Evolutionary conservation across 2,888 invertebrate species (phyloP).

Genomic region (Poecilobothrus nobilitatus): DNA sequence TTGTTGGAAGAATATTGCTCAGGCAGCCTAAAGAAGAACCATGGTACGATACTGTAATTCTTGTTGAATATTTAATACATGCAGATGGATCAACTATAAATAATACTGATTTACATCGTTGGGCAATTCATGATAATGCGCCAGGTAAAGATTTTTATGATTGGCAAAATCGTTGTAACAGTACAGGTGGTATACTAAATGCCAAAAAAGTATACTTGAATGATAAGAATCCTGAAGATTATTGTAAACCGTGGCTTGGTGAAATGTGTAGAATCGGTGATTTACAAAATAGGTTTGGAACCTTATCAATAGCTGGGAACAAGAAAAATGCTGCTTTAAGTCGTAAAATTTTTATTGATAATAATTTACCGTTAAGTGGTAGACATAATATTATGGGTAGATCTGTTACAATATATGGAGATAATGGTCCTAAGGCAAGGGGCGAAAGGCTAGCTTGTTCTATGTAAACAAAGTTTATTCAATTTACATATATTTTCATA

Average conservation of each 20-base stretch:
- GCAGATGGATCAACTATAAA: conserved; percentile 74
- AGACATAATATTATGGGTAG: conserved; percentile 60
- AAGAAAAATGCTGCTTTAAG: conserved; percentile 59
- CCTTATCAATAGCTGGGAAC: conserved; percentile 64
- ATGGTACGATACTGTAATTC: conserved; percentile 75
- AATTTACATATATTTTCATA: conserved; percentile 11
- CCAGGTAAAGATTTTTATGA: conserved; percentile 84
- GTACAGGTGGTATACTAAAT: conserved; percentile 67
- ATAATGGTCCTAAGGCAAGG: conserved; percentile 76
- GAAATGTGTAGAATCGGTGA: conserved; percentile 70
- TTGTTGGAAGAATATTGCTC: conserved; percentile 76
- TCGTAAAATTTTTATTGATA: conserved; percentile 70
- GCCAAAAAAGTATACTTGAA: conserved; percentile 65
- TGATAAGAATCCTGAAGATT: conserved; percentile 49
- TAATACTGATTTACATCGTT: conserved; percentile 65
- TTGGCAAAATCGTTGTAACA: conserved; percentile 78
- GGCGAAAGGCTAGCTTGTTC: conserved; percentile 86
- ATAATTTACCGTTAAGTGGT: conserved; percentile 66
- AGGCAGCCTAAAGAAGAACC: conserved; percentile 71
- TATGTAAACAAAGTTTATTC: conserved; percentile 48
- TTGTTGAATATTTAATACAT: conserved; percentile 76
- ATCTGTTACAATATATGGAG: conserved; percentile 79
- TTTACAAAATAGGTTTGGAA: conserved; percentile 61
- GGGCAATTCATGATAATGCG: conserved; percentile 71
- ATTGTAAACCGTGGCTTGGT: conserved; percentile 50